Percentiles rank a stretch among this genome's conserved stretches.
These are phyloP conservation scores for Hydrozoanthus tunicans DNA, from an alignment of 64 coral and sea anemone species.

Conservation along the genomic window DNA sequence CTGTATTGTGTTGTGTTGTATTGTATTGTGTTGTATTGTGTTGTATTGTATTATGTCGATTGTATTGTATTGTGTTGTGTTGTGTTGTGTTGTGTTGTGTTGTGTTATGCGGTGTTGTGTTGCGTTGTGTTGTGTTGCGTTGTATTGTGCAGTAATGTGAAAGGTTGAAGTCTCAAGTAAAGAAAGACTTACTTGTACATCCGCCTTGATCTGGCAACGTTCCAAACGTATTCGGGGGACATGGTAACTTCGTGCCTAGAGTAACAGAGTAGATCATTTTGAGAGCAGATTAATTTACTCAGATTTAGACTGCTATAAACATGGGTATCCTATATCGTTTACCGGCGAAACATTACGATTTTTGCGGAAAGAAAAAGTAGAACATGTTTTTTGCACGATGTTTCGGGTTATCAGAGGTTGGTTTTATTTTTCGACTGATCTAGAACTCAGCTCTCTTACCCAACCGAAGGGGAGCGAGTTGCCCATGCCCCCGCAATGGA, in stretches of 20 bases:
- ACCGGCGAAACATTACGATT: too few species aligned
- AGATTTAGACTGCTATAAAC: too few species aligned
- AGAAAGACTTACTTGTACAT: slow-evolving; percentile 34
- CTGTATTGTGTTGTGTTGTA: not conserved
- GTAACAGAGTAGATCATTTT: not conserved
- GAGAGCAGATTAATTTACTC: not conserved
- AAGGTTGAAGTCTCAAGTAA: not conserved
- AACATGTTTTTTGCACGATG: too few species aligned
- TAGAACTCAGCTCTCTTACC: too few species aligned
- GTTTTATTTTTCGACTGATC: too few species aligned
- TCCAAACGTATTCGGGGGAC: slow-evolving; percentile 30
- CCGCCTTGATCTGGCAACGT: not conserved
- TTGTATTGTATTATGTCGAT: not conserved
- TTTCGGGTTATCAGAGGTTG: too few species aligned
- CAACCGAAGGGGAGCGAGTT: too few species aligned
- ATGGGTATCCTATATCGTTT: too few species aligned
- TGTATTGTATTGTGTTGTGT: not conserved
- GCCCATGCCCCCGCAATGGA: too few species aligned
- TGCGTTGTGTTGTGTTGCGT: not conserved
- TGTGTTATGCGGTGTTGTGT: not conserved
- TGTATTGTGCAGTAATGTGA: not conserved
- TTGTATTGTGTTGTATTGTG: not conserved
- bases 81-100: too few species aligned
- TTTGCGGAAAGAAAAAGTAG: too few species aligned
- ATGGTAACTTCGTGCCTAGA: slow-evolving; percentile 23